Evolutionary conservation across 2,888 invertebrate genomes (phyloP), one percentile per base, ranked within the genome.

Genomic region (Chalcosyrphus nemorum): DNA sequence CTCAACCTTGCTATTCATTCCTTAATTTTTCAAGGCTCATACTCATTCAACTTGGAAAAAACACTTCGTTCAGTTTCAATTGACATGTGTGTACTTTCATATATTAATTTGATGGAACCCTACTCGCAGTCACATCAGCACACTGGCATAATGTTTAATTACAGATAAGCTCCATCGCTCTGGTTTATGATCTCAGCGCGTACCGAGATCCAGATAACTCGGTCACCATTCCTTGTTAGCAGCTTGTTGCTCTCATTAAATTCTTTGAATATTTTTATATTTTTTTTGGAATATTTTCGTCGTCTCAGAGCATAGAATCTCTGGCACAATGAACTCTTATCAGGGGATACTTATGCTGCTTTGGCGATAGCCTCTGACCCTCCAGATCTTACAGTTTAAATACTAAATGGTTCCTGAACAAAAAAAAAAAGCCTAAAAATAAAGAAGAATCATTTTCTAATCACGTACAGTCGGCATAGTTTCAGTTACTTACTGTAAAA

Each of bases 271-370:
- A 29, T 54, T 29, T 32, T 43, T 63, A 78, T n/a, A 41, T 45
- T 17, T 24, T 54, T 29, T 29, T 43, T 11, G 5, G 32, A 65
- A 63, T 63, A 71, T n/a, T 47, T 45, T 17, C 45, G 52, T 4
- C 15, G 11, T 45, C 29, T 19, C 17, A n/a, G 17, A 63, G 43
- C 43, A 77, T 65, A 11, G 27, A 65, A 72, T 72, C 72, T 63
- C 82, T 87, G 77, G 87, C 87, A 86, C 87, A 88, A 88, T 86
- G 87, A 88, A 88, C 88, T 86, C 88, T 90, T 90, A 90, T 90
- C 89, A 88, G 87, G 38, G 29, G 15, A 70, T 50, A 52, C 24
- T 77, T 77, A 87, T 86, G 85, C 81, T 85, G 63, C 11, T 9
- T 54, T 43, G 21, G 68, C 78, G 89, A 89, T 89, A 89, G 90